Conservation (phyloP, 2,113 vertebrate genomes). For the Paralichthys olivaceus region DNA sequence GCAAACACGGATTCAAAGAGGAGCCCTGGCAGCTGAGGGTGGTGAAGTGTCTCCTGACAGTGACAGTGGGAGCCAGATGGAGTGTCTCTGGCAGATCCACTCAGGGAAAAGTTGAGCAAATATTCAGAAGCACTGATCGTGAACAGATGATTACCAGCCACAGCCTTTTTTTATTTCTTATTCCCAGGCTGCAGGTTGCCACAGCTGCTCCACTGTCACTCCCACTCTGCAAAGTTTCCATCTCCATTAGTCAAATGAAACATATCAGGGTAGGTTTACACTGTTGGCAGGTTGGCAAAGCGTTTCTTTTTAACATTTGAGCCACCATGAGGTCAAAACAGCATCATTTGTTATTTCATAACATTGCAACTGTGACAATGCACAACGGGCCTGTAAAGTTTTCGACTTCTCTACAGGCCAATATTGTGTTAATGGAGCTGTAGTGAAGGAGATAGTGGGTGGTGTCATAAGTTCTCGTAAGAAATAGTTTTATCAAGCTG, state of each 20-base stretch:
- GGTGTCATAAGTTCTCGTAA: neutral
- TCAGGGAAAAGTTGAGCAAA: constrained; percentile 59
- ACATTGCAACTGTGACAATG: neutral
- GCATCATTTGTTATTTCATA: neutral
- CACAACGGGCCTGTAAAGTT: neutral
- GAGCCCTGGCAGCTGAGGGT: constrained; percentile 35
- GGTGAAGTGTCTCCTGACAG: constrained; percentile 48
- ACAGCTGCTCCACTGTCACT: constrained; percentile 52
- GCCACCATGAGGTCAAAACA: too few species aligned
- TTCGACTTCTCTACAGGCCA: too few species aligned
- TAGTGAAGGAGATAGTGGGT: neutral
- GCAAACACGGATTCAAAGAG: constrained; percentile 16
- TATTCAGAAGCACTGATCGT: constrained; percentile 64
- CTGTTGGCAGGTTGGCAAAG: neutral
- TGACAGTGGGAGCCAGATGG: constrained; percentile 63
- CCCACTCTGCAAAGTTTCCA: constrained; percentile 46
- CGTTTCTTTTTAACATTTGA: neutral
- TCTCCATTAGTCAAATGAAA: constrained; percentile 43
- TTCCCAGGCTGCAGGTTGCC: constrained; percentile 55
- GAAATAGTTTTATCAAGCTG: neutral
- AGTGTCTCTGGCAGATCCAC: constrained; percentile 56
- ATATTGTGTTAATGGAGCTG: neutral
- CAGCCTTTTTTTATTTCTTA: constrained; percentile 29
- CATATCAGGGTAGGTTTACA: neutral
- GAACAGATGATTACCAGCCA: constrained; percentile 68